Evolutionary conservation across 2,888 invertebrate species (phyloP), one percentile per base, ranked within the genome.

Genomic region (Exephanes ischioxanthus): DNA sequence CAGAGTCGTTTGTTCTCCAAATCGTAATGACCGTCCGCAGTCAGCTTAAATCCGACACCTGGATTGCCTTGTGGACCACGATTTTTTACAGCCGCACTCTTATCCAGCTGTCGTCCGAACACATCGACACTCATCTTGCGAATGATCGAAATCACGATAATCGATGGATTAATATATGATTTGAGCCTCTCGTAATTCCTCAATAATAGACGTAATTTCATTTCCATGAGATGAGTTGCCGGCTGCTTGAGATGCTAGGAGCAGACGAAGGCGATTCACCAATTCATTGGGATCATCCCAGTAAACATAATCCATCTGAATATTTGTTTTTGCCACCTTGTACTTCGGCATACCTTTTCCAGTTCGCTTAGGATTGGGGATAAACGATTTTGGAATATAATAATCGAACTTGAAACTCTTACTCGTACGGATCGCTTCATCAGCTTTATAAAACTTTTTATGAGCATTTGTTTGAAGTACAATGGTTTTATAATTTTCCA

Each of bases 1-100:
- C 83, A 80, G 16, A 86, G 53, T 80, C 41, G 53, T 41, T 75
- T 86, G 45, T 83, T 51, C 41, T 82, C 41, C 51, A 87, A 48
- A 51, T 87, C 68, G 45, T 85, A 87, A 30, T 85, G 66, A 37
- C 73, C 80, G 37, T 37, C 7, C 37, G 7, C 37, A 37, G 37
- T 37, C 0, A 37, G 7, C 37, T 37, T 37, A 7, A 86, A 81
- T 30, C 78, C 78, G 14, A 58, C 30, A 0, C 82, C 78, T 14
- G 61, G 37, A 33, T 37, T 45, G 1, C 77, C 80, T 16, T 37
- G 75, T n/a, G 45, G 67, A 3, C 72, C 73, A n/a, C 80, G 80
- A 41, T 58, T 58, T 51, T 6, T 76, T 19, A 55, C 73, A 3
- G n/a, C 14, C 30, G 22, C 41, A 70, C 45, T 30, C 53, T 71